Conservation (phyloP, 2,888 invertebrate genomes). For the Andricus curvator region DNA sequence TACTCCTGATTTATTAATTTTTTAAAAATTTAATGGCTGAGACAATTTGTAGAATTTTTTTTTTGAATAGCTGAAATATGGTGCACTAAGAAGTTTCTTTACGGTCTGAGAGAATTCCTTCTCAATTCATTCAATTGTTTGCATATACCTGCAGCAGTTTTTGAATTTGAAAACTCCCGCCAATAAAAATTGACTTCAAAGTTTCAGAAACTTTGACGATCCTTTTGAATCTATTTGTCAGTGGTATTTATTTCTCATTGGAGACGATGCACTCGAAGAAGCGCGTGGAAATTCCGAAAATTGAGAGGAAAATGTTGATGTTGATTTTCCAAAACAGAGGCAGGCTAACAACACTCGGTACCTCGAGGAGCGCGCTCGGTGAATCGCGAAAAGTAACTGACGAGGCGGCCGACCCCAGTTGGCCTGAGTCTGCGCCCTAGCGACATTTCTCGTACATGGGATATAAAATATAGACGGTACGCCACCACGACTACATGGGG, state of each 20-base stretch:
- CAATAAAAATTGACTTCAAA: background rate
- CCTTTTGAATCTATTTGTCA: background rate
- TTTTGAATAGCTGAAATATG: background rate
- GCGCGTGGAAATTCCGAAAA: background rate
- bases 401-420: conserved; percentile 68
- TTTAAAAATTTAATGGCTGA: background rate
- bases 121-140: background rate
- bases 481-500: conserved; percentile 49
- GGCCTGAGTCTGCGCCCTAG: conserved; percentile 70
- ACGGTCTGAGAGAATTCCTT: background rate
- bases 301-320: background rate
- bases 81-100: background rate
- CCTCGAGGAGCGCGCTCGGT: conserved; percentile 68
- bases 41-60: too few species aligned
- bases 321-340: background rate
- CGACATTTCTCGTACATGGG: conserved; percentile 66
- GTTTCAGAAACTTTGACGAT: background rate
- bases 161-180: background rate
- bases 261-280: background rate
- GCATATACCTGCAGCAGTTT: background rate
- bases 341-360: conserved; percentile 41
- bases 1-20: background rate
- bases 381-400: conserved; percentile 74
- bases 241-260: background rate
- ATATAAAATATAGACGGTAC: conserved; percentile 66